Base-by-base conservation (phyloP, 53 echinoderm and acorn worm species). In the Crossaster papposus region DNA sequence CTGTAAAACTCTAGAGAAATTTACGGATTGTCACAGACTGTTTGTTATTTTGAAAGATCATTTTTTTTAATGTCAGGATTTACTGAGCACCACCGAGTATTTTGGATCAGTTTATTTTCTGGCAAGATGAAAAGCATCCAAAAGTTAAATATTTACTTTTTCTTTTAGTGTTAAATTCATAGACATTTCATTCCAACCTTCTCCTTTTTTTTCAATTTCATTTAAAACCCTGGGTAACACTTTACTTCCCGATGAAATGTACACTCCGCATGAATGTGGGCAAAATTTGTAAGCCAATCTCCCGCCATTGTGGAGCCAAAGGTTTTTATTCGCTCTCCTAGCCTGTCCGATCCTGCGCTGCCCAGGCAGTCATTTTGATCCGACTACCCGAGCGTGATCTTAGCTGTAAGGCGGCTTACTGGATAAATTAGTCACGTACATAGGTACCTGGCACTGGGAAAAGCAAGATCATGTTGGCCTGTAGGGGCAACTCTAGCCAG, bases 391-490 rank as follows among this genome's bases (percentile, higher is more conserved):
- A 71, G 44, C 74, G 20, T 84, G 84, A 72, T 84, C 72, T 84
- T 17, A 30, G 84, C 72, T 84, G 71, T 71, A 26, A 84, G 84
- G 84, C 84, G 28, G 72, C 84, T 84, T 70, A 84, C 84, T 84
- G 84, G 84, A 84, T 72, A 84, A 84, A 84, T 84, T 84, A 84
- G 84, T 84, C 84, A 84, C 72, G 84, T 84, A 71, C 71, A 51
- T 83, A 36, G 28, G 62, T 20, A 58, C 22, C 44, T 26, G 84
- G 73, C 84, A 44, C 72, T 84, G 72, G 84, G 70, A 84, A 44
- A 84, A 51, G 84, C 84, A 84, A 84, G 84, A 84, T 84, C 84
- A 84, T 84, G 84, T 84, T 72, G 84, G 84, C 84, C 84, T 71
- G 65, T 29, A 52, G 84, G 72, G 72, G 84, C 44, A 84, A 72